phyloP scores from a whole-genome alignment of 2,113 vertebrate species.

The Plestiodon gilberti region DNA sequence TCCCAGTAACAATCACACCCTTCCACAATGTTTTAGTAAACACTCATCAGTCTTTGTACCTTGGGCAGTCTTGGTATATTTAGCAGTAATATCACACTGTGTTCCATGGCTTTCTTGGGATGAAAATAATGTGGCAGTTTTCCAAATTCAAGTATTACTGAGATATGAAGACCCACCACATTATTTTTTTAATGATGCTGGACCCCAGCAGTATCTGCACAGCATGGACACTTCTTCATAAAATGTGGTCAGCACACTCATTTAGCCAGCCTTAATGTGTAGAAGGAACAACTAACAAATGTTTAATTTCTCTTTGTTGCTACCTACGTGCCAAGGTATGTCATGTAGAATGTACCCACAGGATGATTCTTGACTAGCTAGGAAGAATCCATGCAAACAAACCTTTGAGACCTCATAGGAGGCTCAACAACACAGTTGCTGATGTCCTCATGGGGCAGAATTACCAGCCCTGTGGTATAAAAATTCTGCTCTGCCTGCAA shows the following conservation, averaged over 20 bases:
- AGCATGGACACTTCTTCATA: slow-evolving; percentile 42
- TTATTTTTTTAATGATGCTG: slow-evolving; percentile 48
- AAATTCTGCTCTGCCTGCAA: slow-evolving; percentile 22
- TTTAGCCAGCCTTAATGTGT: slow-evolving; percentile 73
- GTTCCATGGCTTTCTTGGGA: slow-evolving; percentile 21
- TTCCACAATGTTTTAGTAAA: slow-evolving; percentile 55
- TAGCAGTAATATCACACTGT: slow-evolving; percentile 34
- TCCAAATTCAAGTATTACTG: slow-evolving; percentile 21
- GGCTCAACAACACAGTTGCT: slow-evolving; percentile 15
- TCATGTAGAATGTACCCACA: slow-evolving; percentile 14
- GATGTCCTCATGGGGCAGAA: slow-evolving; percentile 8
- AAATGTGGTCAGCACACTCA: slow-evolving; percentile 41
- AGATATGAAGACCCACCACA: slow-evolving; percentile 38
- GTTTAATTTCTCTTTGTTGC: slow-evolving; percentile 3
- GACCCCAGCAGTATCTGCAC: slow-evolving; percentile 36
- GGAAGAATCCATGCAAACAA: slow-evolving; percentile 14
- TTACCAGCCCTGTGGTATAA: slow-evolving; percentile 11
- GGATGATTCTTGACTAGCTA: slow-evolving; percentile 1
- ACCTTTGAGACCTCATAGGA: not conserved
- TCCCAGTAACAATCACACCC: slow-evolving; percentile 33
- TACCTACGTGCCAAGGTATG: slow-evolving; percentile 17
- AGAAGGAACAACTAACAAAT: slow-evolving; percentile 19
- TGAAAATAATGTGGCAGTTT: slow-evolving; percentile 49
- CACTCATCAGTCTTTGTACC: slow-evolving; percentile 41
- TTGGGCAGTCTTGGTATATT: slow-evolving; percentile 34